A percentile compares a stretch with the other conserved stretches of the same genome.
phyloP scores from a whole-genome alignment of 2,113 vertebrate species.

The Semicossyphus pulcher region DNA sequence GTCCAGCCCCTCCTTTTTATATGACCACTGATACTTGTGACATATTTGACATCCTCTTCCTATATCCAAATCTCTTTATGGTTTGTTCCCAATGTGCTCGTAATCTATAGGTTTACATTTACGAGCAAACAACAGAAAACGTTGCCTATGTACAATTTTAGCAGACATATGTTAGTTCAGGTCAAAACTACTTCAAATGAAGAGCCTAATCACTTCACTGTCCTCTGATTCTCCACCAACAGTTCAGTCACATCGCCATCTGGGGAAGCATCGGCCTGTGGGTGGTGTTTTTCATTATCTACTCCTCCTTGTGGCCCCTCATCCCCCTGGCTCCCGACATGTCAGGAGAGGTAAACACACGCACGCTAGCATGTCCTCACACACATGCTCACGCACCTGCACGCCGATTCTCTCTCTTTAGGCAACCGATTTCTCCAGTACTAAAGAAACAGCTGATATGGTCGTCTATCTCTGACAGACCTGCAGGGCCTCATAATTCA shows the following conservation, averaged over 20 bases:
- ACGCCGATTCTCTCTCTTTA: background rate
- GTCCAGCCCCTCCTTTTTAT: slow-evolving; percentile 50
- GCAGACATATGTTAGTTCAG: too few species aligned
- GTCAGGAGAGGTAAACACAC: slow-evolving; percentile 95
- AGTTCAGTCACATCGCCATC: slow-evolving; percentile 99
- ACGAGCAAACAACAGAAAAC: too few species aligned
- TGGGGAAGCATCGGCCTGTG: slow-evolving; percentile 98
- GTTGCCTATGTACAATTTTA: too few species aligned
- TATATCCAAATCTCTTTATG: slow-evolving; percentile 41
- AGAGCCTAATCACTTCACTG: background rate
- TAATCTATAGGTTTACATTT: too few species aligned
- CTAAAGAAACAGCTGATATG: slow-evolving; percentile 23
- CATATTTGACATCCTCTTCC: slow-evolving; percentile 39
- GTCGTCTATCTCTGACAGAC: slow-evolving; percentile 32
- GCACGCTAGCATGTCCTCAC: background rate
- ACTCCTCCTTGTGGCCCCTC: slow-evolving; percentile 95
- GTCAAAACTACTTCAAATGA: too few species aligned
- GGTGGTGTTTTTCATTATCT: slow-evolving; percentile 97
- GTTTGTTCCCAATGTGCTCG: slow-evolving; percentile 19
- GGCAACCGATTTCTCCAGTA: slow-evolving; percentile 26
- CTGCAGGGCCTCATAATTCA: slow-evolving; percentile 30
- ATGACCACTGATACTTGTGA: slow-evolving; percentile 38
- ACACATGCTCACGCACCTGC: slow-evolving; percentile 14
- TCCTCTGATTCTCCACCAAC: slow-evolving; percentile 31
- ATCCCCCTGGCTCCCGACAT: slow-evolving; percentile 97